Percentiles rank a stretch among this genome's conserved stretches.
Conservation (phyloP, 2,888 invertebrate species). For the Leucophenga montana region DNA sequence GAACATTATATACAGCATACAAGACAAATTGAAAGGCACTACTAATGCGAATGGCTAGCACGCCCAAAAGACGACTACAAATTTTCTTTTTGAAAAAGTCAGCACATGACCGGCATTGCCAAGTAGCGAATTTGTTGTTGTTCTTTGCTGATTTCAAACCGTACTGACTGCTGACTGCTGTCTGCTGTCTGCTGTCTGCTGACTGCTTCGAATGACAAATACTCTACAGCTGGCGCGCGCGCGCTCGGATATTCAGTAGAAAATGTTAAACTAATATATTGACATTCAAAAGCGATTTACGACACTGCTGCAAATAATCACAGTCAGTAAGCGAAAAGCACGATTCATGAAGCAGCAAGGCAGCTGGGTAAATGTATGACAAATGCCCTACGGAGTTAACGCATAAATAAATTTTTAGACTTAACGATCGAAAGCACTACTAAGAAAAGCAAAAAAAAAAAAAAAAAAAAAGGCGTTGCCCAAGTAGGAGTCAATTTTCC, state of each 20-base stretch:
- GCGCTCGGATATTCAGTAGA: too few species aligned
- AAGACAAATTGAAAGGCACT: slow-evolving; percentile 53
- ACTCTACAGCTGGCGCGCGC: slow-evolving; percentile 31
- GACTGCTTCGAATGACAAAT: slow-evolving; percentile 21
- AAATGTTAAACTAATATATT: slow-evolving; percentile 51
- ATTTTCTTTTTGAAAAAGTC: slow-evolving; percentile 30
- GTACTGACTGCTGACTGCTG: slow-evolving; percentile 15
- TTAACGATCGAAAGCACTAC: too few species aligned
- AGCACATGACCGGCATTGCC: slow-evolving; percentile 61
- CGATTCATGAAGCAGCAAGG: neutral
- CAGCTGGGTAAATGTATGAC: slow-evolving; percentile 9
- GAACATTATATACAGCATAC: neutral
- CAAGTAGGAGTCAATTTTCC: neutral
- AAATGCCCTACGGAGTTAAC: slow-evolving; percentile 11
- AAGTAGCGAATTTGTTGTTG: slow-evolving; percentile 50
- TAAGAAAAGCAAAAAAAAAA: too few species aligned
- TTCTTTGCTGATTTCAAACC: slow-evolving; percentile 34
- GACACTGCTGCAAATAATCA: slow-evolving; percentile 24
- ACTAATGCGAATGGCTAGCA: slow-evolving; percentile 45
- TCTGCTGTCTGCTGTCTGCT: too few species aligned
- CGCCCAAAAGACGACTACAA: slow-evolving; percentile 21
- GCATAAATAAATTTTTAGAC: slow-evolving; percentile 10
- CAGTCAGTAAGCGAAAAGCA: neutral
- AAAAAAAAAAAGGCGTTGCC: neutral
- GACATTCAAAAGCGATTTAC: slow-evolving; percentile 48